Evolutionary conservation across 2,797 vertebrate genomes (phyloP), one percentile per base, ranked within the genome.

Genomic region (Gymnopithys bicolor): DNA sequence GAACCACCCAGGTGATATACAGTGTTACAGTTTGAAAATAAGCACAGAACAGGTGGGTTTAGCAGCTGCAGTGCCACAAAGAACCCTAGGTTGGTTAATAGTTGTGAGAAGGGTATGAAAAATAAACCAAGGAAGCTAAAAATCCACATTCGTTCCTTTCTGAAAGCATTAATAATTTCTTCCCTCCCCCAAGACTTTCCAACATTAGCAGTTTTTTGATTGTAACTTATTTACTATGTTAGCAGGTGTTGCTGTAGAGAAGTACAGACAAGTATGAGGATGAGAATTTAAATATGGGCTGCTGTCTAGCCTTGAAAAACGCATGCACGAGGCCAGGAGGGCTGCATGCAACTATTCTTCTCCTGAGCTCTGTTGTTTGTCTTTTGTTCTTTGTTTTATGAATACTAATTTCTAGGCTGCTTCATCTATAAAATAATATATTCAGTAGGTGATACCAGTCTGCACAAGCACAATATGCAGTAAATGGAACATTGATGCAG

Each of bases 321-420:
- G 0, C 24, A 39, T 0, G 0, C 16, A 11, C 3, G 10, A 18
- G 69, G 51, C n/a, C 69, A 48, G 53, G 18, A 19, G 27, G 39
- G 51, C 52, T 85, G 45, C 5, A 0, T 30, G 27, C 35, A 63
- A 4, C 68, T 71, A 2, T 74, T 68, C 16, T 89, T 75, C 48
- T 25, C 30, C 37, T 53, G 56, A 3, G 13, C 13, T 79, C 9
- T 52, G 74, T 9, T 76, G 59, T 70, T 83, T 79, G 71, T 91
- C 35, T 79, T 64, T 45, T 64, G 8, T 51, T 86, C 49, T 83
- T 87, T 87, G 71, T 87, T 94, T 91, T 73, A 53, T 77, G 66
- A 91, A 76, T 88, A 28, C 51, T 48, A n/a, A 66, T 75, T 84
- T 53, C 77, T 89, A 17, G 49, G 37, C 63, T 66, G 33, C 45